Evolutionary conservation across 2,797 vertebrate species (phyloP), one percentile per base, ranked within the genome.

Genomic region (Lutjanus argentimaculatus): DNA sequence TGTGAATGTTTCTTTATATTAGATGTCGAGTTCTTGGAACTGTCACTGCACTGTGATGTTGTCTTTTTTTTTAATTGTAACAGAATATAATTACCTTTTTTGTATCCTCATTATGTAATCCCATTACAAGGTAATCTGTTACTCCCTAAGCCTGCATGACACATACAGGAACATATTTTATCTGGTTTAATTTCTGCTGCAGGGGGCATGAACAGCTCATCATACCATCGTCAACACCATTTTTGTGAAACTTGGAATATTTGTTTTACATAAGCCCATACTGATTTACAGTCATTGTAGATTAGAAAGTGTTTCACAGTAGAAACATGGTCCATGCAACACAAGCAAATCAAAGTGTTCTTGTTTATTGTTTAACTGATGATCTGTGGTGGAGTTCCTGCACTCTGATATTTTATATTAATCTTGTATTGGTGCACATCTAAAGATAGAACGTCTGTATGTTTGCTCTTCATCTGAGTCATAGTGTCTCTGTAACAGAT

Each of bases 381-480:
- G 11, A 30, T 51, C 25, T 57, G n/a, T 67, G 43, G 46, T 61
- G 13, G 57, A 82, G 8, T 40, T 17, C 2, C 45, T 63, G 53
- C 9, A 7, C 51, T 57, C 46, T 30, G 19, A 56, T 71, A 46
- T 68, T 62, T 69, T 67, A 66, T 65, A 52, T 59, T 59, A 46
- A 42, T 69, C 40, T 71, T 69, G 58, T 75, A 70, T 46, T 0
- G 3, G 57, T 77, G 63, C 53, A 48, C 51, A 43, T 68, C 45
- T 79, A 62, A 74, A 83, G 51, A 80, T 77, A 76, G 59, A 67
- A 69, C 56, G 48, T 69, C 57, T 70, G 62, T 73, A 66, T 73
- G 25, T 67, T 76, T 85, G 49, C 61, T 79, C 61, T 83, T 64
- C 15, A 25, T 80, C 79, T 91, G 79, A 86, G 56, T 89, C 73